Base-by-base conservation (phyloP, 2,888 invertebrate species). In the Pachymerium ferrugineum region DNA sequence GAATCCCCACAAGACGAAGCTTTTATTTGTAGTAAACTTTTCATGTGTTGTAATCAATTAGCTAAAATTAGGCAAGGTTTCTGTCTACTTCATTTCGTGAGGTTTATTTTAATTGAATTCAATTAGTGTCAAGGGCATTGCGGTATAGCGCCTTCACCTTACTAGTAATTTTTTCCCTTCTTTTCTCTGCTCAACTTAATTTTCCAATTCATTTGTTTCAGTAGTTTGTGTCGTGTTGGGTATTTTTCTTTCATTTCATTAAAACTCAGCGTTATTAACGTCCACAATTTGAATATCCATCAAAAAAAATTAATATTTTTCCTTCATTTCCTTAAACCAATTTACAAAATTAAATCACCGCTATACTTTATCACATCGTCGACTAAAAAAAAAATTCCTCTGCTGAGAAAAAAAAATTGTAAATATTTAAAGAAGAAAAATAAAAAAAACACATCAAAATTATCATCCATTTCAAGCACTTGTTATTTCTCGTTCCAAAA, bases 301-400 rank as follows among this genome's bases (percentile, higher is more conserved):
- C 62, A 62, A 62, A 62, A 62, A 62, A 62, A 62, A 62, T 28
- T 28, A 28, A 62, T 62, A 14, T 22, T 25, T 62, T 28, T 62
- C 28, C 28, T 62, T 28, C 28, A 28, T 28, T 62, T n/a, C n/a
- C 28, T 62, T 12, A 28, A 62, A 25, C 62, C 62, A 62, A 62
- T 62, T 62, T 62, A 62, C 62, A 62, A 62, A 62, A 62, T 62
- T 62, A 62, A 62, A 62, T 62, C 62, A 62, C 62, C 62, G 25
- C 47, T 28, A 62, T 62, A 62, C 25, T 62, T 62, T 62, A 62
- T 62, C 62, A 62, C 62, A 62, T 28, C 28, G 14, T 62, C 62
- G 28, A 62, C 25, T 62, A n/a, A 28, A 62, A 62, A 62, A 62
- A 62, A 62, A 62, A 28, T 62, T 28, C 22, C 22, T 22, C 25